These are phyloP conservation scores for Sarcophaga peregrina DNA, from an alignment of 1,140 invertebrate genomes.

Conservation along the genomic window DNA sequence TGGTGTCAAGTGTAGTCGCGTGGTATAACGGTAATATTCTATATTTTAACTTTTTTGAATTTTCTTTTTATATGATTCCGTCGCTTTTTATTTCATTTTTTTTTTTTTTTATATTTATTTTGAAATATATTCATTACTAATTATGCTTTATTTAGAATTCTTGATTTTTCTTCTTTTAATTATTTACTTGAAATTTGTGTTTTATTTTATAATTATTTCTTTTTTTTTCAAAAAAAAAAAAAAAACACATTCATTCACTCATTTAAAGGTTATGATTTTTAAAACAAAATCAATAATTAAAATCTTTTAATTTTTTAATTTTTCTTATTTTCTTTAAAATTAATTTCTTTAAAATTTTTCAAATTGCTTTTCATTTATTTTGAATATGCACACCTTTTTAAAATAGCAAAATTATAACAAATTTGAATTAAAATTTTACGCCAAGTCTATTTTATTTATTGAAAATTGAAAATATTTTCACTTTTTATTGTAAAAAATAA, in stretches of 20 bases:
- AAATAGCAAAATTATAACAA: too few relatives aligned
- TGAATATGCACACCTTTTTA: too few relatives aligned
- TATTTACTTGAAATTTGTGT: conserved; percentile 6
- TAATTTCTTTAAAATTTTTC: neutral
- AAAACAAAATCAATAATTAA: conserved; percentile 29
- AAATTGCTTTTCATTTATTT: neutral
- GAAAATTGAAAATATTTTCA: neutral
- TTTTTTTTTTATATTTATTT: neutral
- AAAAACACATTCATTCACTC: too few relatives aligned
- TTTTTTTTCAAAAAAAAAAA: neutral
- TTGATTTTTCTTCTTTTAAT: neutral
- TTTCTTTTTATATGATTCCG: too few relatives aligned
- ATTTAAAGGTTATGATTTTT: conserved; percentile 24
- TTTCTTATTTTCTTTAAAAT: too few relatives aligned
- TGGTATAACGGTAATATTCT: neutral
- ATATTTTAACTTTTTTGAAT: too few relatives aligned
- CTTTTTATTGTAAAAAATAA: neutral
- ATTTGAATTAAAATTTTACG: too few relatives aligned
- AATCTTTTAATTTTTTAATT: conserved; percentile 10
- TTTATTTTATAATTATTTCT: conserved; percentile 4
- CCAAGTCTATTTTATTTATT: neutral
- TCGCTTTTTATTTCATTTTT: neutral
- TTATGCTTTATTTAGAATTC: too few relatives aligned
- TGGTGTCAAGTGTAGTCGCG: neutral
- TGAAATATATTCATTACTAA: neutral